Evolutionary conservation across 92 coral and sea anemone genomes (phyloP), one percentile per base, ranked within the genome.

Genomic region (Micromussa lordhowensis): DNA sequence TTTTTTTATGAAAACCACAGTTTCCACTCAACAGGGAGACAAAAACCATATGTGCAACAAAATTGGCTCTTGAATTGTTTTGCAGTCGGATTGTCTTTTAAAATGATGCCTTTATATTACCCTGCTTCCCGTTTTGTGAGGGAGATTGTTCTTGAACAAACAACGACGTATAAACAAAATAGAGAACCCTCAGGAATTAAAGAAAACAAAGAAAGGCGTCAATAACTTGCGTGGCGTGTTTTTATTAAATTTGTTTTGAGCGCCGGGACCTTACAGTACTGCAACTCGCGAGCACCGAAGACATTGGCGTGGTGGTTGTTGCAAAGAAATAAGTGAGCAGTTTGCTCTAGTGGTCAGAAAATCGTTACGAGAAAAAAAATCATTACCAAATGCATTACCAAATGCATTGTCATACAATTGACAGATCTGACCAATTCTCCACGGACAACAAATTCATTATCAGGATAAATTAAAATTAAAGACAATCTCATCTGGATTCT

Each of bases 101-200:
- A 54, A 44, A 44, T 28, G 8, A 58, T 11, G 58, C 64, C 38
- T 49, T 30, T 30, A 8, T 51, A 1, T 13, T 31, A 17, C 36
- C 21, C 55, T 14, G 78, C 24, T 68, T 68, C 66, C 38, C 49
- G 35, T 70, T 70, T 70, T 51, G 66, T 68, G 78, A 31, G 68
- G 70, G 68, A 83, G 34, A 71, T 71, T 71, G 79, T 73, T 54
- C 53, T n/a, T 71, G 49, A 83, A 31, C 79, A 83, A 83, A 71
- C 87, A 54, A 34, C 3, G 24, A 31, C 22, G 68, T 30, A 17
- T 31, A 57, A 55, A 53, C 44, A 57, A 34, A 30, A 57, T 54
- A 21, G 66, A 69, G 24, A 49, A 49, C 68, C 61, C 78, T 28
- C 18, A 38, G 75, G 85, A 81, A 64, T 28, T 64, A 81, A 40